Base-by-base conservation (phyloP, 2,888 invertebrate genomes). In the Gymnocheta viridis region DNA sequence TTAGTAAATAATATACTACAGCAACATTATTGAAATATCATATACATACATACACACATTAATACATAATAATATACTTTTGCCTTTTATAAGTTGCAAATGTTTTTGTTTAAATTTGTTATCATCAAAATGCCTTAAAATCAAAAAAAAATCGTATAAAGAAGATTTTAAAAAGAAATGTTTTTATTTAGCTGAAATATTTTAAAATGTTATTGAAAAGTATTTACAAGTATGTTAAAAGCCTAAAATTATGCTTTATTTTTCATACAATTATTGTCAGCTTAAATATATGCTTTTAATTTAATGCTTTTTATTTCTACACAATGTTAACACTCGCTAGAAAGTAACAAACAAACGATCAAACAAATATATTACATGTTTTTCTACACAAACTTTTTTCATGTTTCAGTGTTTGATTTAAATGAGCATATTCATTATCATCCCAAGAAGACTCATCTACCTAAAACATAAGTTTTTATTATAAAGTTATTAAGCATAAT, bases 81-180 rank as follows among this genome's bases (percentile, higher is more conserved):
- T 69, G 80, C 80, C 72, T 76, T 80, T 80, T 72, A 83, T 83
- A 58, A 80, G 74, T 83, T 83, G 83, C 79, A 83, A 80, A 60
- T 77, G 58, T 51, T 84, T 81, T 77, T 54, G 54, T 77, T 81
- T 72, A 77, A 79, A 58, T 84, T 79, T 84, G 84, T 84, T 81
- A 67, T 64, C 70, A 84, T 84, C 69, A 81, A 62, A 84, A 77
- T 84, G 84, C 84, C 84, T 84, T 84, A 81, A 80, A 78, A 72
- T 54, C 38, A 60, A 74, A 74, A 67, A 54, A 64, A 22, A 32
- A 64, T n/a, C 58, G 38, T n/a, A 5, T n/a, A 22, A 22, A 38
- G 27, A 58, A 74, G 9, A 64, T 69, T 72, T 74, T 67, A 54
- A 74, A 64, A 51, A 41, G n/a, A 73, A 72, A 62, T 38, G 44